Base-by-base conservation (phyloP, 2,888 invertebrate genomes). In the Choristoneura rosaceana region DNA sequence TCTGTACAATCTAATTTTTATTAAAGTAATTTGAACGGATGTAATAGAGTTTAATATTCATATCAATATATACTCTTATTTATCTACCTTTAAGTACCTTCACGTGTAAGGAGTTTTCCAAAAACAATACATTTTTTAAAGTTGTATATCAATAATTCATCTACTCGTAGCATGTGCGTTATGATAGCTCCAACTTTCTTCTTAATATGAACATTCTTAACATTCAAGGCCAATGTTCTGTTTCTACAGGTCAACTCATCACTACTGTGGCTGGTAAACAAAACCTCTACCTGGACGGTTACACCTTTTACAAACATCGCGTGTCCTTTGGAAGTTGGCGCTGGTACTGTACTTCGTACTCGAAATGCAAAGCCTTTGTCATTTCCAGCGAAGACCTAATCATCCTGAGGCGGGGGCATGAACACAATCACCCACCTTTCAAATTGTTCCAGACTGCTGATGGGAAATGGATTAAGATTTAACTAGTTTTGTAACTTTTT, bases 311-410 rank as follows among this genome's bases (percentile, higher is more conserved):
- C 69, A 79, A 59, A 34, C 75, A 78, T 34, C 79, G 82, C 62
- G 52, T 59, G 3, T 64, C 62, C 4, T 74, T 66, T 5, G 68
- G 73, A 1, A 69, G 70, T 0, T 38, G 69, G n/a, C 77, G 76
- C 9, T 86, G 86, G 84, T 74, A 73, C 33, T 87, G 86, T 64
- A 85, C 84, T 0, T 75, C 69, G 7, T 79, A 81, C 55, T 81
- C 81, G 0, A 80, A 66, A 10, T 86, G 86, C 66, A 83, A 80
- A 58, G 79, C 81, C 1, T 79, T 64, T 55, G 2, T 86, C 7
- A 12, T 74, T 3, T 64, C 79, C 0, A 74, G 78, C 14, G 73
- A 76, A 0, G 17, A 74, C 0, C 34, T 75, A n/a, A 25, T 33
- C 0, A 69, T 84, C 3, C 17, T 59, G 0, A 68, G 74, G 4